A percentile compares a stretch with the other conserved stretches of the same genome.
Evolutionary conservation across 2,888 invertebrate species (phyloP).

Genomic region (Blera fallax): DNA sequence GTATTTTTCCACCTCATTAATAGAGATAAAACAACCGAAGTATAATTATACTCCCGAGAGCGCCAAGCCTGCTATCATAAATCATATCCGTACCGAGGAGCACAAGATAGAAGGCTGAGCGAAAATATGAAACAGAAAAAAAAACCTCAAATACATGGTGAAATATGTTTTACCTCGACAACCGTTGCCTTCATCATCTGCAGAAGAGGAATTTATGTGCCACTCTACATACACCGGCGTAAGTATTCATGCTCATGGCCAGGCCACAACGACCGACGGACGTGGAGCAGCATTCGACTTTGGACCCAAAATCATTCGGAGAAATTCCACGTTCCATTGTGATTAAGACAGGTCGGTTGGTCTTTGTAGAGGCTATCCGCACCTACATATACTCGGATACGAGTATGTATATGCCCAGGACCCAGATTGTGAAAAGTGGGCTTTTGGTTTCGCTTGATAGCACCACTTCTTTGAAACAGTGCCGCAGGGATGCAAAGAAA

Average conservation of each 20-base stretch:
- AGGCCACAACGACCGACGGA: background rate
- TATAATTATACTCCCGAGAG: slow-evolving; percentile 57
- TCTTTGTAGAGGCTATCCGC: slow-evolving; percentile 33
- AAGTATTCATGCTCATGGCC: slow-evolving; percentile 11
- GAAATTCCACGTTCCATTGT: slow-evolving; percentile 64
- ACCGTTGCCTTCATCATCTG: slow-evolving; percentile 17
- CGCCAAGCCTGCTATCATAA: slow-evolving; percentile 40
- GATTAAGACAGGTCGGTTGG: slow-evolving; percentile 46
- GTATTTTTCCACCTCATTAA: slow-evolving; percentile 67
- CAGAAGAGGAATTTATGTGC: slow-evolving; percentile 18
- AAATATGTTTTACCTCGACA: background rate
- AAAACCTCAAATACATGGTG: background rate
- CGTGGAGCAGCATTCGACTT: slow-evolving; percentile 7
- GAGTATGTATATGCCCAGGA: slow-evolving; percentile 10
- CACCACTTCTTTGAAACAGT: slow-evolving; percentile 56
- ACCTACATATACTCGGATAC: slow-evolving; percentile 6
- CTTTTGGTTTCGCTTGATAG: slow-evolving; percentile 63
- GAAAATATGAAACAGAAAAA: background rate
- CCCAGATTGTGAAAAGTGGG: slow-evolving; percentile 55
- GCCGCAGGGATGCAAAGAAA: slow-evolving; percentile 69
- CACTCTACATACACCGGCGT: slow-evolving; percentile 6
- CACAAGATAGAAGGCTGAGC: slow-evolving; percentile 1
- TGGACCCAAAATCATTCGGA: slow-evolving; percentile 53
- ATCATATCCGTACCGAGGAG: slow-evolving; percentile 52
- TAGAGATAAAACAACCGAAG: slow-evolving; percentile 59